A percentile compares a stretch with the other conserved stretches of the same genome.
phyloP scores from a whole-genome alignment of 2,888 invertebrate species.

The Digitonthophagus gazella region DNA sequence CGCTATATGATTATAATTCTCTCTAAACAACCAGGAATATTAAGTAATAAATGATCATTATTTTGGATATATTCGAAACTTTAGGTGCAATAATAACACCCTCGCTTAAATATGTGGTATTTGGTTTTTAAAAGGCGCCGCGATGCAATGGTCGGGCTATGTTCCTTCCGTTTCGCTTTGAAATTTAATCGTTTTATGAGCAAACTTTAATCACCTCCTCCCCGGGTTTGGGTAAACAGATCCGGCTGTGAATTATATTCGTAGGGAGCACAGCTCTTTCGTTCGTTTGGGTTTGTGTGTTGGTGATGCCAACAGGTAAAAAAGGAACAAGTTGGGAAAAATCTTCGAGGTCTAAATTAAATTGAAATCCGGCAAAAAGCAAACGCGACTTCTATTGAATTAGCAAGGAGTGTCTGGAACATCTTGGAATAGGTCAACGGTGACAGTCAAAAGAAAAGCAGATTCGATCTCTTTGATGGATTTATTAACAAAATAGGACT shows the following conservation, averaged over 20 bases:
- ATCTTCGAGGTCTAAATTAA: not conserved
- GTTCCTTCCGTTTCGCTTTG: not conserved
- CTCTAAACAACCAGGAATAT: too few relatives aligned
- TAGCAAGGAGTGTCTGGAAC: too few relatives aligned
- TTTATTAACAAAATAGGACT: not conserved
- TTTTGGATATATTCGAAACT: too few relatives aligned
- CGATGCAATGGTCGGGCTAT: not conserved
- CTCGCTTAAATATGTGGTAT: not conserved
- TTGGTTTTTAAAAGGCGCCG: not conserved
- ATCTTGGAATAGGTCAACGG: too few relatives aligned
- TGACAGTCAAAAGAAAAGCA: too few relatives aligned
- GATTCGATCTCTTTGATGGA: too few relatives aligned
- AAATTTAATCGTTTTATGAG: not conserved
- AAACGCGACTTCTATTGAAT: too few relatives aligned
- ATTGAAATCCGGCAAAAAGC: too few relatives aligned
- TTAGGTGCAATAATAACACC: too few relatives aligned
- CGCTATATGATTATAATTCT: too few relatives aligned
- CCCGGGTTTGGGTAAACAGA: not conserved
- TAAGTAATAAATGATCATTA: too few relatives aligned
- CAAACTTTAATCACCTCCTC: not conserved
- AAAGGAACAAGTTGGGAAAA: not conserved
- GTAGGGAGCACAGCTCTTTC: not conserved
- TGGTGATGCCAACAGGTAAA: not conserved
- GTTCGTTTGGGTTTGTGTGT: not conserved
- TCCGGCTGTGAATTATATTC: not conserved